A percentile compares a stretch with the other conserved stretches of the same genome.
Evolutionary conservation across 2,888 invertebrate genomes (phyloP).

Genomic region (Zygogramma bicolorata): DNA sequence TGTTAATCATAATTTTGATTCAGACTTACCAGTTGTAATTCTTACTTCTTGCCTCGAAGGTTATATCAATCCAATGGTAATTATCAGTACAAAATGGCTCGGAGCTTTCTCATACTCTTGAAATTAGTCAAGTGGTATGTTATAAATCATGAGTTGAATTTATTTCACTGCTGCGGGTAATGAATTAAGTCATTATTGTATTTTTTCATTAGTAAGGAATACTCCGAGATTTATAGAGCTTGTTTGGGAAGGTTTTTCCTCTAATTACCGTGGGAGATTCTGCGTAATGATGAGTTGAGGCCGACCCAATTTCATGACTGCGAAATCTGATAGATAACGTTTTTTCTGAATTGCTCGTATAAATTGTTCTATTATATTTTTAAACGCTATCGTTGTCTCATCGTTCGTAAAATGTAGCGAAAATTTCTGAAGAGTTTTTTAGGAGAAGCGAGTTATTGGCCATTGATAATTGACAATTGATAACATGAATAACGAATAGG

Average conservation of each 20-base stretch:
- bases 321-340: not conserved
- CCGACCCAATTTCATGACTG: not conserved
- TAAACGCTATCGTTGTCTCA: too few species aligned
- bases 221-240: not conserved
- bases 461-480: too few species aligned
- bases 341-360: not conserved
- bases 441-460: too few species aligned
- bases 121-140: conserved; percentile 6
- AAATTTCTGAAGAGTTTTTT: too few species aligned
- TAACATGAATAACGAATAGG: too few species aligned
- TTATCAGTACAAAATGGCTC: not conserved
- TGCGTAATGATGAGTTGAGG: not conserved
- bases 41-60: not conserved
- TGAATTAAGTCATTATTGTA: conserved; percentile 3
- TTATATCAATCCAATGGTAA: conserved; percentile 3
- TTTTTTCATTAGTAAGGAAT: conserved; percentile 6
- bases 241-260: not conserved
- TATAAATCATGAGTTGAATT: conserved; percentile 7
- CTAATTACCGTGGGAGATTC: not conserved
- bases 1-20: not conserved
- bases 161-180: conserved; percentile 9
- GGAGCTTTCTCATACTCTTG: conserved; percentile 3
- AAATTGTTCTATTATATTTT: not conserved
- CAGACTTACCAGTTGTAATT: not conserved
- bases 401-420: too few species aligned